A percentile compares a stretch with the other conserved stretches of the same genome.
Conservation (phyloP, 2,113 vertebrate species). For the Gorsachius goisagi region DNA sequence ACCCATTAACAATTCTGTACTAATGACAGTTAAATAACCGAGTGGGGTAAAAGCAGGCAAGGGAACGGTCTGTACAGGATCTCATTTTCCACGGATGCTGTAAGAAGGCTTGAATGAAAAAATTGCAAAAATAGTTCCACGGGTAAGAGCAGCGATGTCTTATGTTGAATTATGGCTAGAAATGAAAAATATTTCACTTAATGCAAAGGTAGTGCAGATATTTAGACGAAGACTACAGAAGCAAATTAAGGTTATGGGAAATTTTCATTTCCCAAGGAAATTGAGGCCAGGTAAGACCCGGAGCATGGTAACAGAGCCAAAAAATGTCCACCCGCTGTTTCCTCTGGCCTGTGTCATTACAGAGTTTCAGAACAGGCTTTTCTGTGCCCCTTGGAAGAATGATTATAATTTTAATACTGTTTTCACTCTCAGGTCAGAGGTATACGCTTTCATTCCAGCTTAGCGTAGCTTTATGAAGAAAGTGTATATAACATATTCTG, state of each 20-base stretch:
- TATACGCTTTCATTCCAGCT: not conserved
- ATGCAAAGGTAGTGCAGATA: not conserved
- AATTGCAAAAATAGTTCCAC: not conserved
- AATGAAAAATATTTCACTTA: not conserved
- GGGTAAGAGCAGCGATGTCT: not conserved
- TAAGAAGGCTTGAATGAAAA: not conserved
- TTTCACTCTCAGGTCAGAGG: not conserved
- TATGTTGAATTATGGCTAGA: not conserved
- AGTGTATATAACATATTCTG: not conserved
- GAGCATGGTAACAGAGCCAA: not conserved
- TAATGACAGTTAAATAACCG: not conserved
- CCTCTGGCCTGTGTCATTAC: not conserved
- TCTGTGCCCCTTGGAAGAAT: not conserved
- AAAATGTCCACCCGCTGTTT: not conserved
- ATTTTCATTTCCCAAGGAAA: not conserved
- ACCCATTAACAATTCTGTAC: not conserved
- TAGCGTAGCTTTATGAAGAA: not conserved
- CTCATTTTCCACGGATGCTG: not conserved
- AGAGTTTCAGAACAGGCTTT: not conserved
- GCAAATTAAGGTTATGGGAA: not conserved
- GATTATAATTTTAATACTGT: not conserved
- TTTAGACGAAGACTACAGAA: not conserved
- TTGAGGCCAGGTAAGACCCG: accelerated
- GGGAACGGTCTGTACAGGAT: not conserved
- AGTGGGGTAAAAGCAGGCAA: not conserved